phyloP scores from a whole-genome alignment of 2,888 invertebrate species.

The Cataglyphis livida region DNA sequence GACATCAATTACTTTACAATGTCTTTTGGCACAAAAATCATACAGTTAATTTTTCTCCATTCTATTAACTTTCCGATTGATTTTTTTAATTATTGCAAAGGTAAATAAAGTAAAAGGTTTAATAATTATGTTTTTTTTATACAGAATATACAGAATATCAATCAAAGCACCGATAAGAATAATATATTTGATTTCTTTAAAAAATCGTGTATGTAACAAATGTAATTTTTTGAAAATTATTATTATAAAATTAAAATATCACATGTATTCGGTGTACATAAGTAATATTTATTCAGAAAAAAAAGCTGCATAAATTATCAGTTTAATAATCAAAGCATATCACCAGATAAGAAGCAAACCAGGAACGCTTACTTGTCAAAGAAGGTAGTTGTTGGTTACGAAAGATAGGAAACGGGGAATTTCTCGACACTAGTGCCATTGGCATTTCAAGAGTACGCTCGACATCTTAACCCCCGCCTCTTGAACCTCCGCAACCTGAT shows the following conservation, averaged over 20 bases:
- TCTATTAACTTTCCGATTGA: background rate
- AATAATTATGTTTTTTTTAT: background rate
- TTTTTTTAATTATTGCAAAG: background rate
- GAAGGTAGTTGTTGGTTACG: slow-evolving; percentile 36
- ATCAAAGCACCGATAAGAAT: background rate
- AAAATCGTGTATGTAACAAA: no score
- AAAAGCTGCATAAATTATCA: background rate
- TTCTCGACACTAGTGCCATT: slow-evolving; percentile 57
- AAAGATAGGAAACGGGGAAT: slow-evolving; percentile 55
- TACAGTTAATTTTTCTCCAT: background rate
- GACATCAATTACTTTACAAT: background rate
- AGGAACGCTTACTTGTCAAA: slow-evolving; percentile 44
- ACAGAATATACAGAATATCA: no score
- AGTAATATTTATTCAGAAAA: background rate
- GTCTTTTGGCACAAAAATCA: background rate
- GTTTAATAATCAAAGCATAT: background rate
- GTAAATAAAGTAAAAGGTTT: no score
- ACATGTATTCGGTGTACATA: background rate
- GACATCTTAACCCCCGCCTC: slow-evolving; percentile 73
- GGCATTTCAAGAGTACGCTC: slow-evolving; percentile 74
- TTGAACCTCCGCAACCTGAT: slow-evolving; percentile 72
- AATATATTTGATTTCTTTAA: background rate
- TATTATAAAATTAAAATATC: background rate
- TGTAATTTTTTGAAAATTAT: background rate
- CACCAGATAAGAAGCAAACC: background rate